Base-by-base conservation (phyloP, 2,797 vertebrate species). In the Hippoglossus hippoglossus region DNA sequence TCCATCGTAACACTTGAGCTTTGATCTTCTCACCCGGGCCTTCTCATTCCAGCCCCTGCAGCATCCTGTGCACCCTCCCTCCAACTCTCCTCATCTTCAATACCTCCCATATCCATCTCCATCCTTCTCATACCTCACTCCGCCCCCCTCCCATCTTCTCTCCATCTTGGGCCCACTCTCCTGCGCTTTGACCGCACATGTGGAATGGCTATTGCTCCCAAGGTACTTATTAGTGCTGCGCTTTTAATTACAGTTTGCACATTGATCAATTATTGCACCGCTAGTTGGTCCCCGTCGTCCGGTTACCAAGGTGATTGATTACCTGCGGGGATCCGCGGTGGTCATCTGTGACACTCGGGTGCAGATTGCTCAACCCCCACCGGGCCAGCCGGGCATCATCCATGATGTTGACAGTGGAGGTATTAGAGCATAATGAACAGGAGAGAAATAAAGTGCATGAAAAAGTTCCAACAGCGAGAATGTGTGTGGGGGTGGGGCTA, bases 201-300 rank as follows among this genome's bases (percentile, higher is more conserved):
- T 68, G 36, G 36, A 87, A 81, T 77, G 72, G 79, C 73, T 80
- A 87, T 89, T 68, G 67, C 87, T 83, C 92, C 90, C 91, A 19
- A 21, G 85, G 82, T 75, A 39, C 84, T 91, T 90, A 91, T 91
- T 93, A 89, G 81, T 19, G 73, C 73, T 49, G 55, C 73, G 53
- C 84, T 87, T 91, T 92, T 94, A 94, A 94, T 95, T 94, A 94
- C 93, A 86, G 84, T 85, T 88, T 89, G 81, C 81, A 73, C 81
- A 91, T 84, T 75, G 88, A 93, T 93, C 92, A 90, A 81, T 89
- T 79, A 85, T 83, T 84, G 85, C 87, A 86, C 89, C 81, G 74
- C 79, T 82, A 79, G 84, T 88, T 72, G 83, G 72, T 92, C 91
- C 89, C 90, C 0, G 70, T 82, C 25, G 87, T 53, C 82, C 81